Evolutionary conservation across 92 coral and sea anemone genomes (phyloP), one percentile per base, ranked within the genome.

Genomic region (Meandrina meandrites): DNA sequence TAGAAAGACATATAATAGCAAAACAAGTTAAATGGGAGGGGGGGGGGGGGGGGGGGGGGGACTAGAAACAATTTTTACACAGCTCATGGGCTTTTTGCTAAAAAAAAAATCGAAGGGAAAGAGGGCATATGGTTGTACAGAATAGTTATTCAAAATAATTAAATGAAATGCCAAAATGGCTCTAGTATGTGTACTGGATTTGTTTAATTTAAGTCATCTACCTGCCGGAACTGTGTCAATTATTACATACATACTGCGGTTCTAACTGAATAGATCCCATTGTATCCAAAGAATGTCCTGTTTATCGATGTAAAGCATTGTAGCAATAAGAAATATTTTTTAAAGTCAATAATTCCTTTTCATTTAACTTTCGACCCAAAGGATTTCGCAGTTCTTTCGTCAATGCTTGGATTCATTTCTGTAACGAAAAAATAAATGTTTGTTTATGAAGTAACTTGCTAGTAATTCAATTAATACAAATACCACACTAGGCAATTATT

Each of bases 361-460:
- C 24, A 18, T 68, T 42, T 42, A 12, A 36, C 17, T 51, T 67
- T 64, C 51, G 47, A 12, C 4, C 16, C 76, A 64, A 85, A 85
- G 50, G 88, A 76, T 24, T 85, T 85, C 34, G 88, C 88, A 12
- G 75, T 78, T 70, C 58, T 66, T 78, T 85, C 88, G 83, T 85
- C 88, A 17, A 85, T 19, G 40, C 76, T 62, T 66, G 88, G 88
- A 64, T 42, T 85, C 35, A 47, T 60, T 45, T 85, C 88, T 85
- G 88, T 47, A 15, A 30, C 13, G 64, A 40, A 27, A n/a, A 56
- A 31, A 71, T 19, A 45, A 18, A 71, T 31, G 34, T 53, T 19
- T 51, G 16, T 19, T 8, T 21, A 34, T 9, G 21, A 56, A 53
- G 28, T 78, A 21, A 3, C 24, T 76, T 10, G 57, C 30, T 62